Evolutionary conservation across 1,140 invertebrate genomes (phyloP).

Genomic region (Pseudachorutes palmiensis): DNA sequence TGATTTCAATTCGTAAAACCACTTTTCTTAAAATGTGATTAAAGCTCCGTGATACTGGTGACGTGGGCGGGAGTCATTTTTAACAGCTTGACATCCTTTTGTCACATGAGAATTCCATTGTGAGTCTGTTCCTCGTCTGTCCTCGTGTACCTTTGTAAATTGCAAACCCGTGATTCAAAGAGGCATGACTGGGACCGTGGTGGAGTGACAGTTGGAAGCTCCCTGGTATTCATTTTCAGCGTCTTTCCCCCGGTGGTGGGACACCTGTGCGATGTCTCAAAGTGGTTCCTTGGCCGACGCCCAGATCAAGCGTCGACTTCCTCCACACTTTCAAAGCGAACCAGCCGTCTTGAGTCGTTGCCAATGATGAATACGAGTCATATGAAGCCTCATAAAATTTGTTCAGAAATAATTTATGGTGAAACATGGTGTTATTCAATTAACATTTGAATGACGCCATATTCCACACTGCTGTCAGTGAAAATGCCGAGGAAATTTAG

Average conservation of each 20-base stretch:
- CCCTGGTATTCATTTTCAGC: too few species aligned
- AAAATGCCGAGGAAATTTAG: not conserved
- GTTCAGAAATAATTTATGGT: not conserved
- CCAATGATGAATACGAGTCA: not conserved
- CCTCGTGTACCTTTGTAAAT: too few species aligned
- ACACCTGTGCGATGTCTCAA: conserved; percentile 6
- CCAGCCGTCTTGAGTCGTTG: not conserved
- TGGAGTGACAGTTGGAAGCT: too few species aligned
- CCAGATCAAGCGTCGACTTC: not conserved
- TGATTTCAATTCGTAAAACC: not conserved
- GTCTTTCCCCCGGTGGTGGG: too few species aligned
- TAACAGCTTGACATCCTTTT: too few species aligned
- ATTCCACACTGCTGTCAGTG: too few species aligned
- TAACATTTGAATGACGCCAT: too few species aligned
- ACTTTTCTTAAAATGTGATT: not conserved
- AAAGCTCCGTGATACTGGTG: not conserved
- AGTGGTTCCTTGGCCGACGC: conserved; percentile 4
- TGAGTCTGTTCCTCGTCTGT: too few species aligned
- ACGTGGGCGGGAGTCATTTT: too few species aligned
- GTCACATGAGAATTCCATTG: too few species aligned
- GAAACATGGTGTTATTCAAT: not conserved
- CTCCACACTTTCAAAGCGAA: not conserved
- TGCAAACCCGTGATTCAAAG: too few species aligned
- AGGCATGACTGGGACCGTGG: too few species aligned
- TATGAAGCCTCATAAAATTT: not conserved